Evolutionary conservation across 2,888 invertebrate genomes (phyloP).

Genomic region (Torymus aiolomorphi): DNA sequence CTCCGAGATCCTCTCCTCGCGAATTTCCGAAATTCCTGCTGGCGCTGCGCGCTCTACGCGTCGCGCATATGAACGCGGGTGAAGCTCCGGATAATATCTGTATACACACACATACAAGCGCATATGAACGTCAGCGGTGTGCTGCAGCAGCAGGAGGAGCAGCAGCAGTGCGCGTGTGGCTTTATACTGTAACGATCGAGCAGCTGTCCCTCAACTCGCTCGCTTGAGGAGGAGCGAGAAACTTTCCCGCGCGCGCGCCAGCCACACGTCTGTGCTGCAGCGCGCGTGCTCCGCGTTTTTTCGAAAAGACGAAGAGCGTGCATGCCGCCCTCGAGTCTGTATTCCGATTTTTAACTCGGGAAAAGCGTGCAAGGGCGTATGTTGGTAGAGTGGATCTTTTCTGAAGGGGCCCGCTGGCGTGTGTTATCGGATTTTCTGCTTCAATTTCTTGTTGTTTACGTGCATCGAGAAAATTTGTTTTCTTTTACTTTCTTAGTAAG

Average conservation of each 20-base stretch:
- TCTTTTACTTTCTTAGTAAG: not conserved
- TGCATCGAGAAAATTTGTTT: not conserved
- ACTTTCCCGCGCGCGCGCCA: not conserved
- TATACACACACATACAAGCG: too few species aligned
- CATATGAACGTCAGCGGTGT: too few species aligned
- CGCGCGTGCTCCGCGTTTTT: not conserved
- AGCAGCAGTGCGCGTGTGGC: conserved; percentile 11
- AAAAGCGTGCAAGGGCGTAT: not conserved
- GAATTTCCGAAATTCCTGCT: conserved; percentile 6
- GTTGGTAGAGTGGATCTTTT: too few species aligned
- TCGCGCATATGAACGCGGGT: not conserved
- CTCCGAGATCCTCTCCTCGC: not conserved
- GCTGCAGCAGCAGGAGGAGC: not conserved
- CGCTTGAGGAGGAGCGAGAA: too few species aligned
- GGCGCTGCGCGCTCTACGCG: not conserved
- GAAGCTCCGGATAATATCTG: conserved; percentile 17
- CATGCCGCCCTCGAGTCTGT: not conserved
- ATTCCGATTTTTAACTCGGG: conserved; percentile 2
- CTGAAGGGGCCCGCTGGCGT: too few species aligned
- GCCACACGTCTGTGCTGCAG: not conserved
- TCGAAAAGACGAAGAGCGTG: not conserved
- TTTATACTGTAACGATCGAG: conserved; percentile 38
- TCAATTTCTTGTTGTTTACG: too few species aligned
- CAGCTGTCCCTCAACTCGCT: conserved; percentile 36
- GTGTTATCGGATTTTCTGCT: too few species aligned